Evolutionary conservation across 2,113 vertebrate species (phyloP).

Genomic region (Haplochromis burtoni): DNA sequence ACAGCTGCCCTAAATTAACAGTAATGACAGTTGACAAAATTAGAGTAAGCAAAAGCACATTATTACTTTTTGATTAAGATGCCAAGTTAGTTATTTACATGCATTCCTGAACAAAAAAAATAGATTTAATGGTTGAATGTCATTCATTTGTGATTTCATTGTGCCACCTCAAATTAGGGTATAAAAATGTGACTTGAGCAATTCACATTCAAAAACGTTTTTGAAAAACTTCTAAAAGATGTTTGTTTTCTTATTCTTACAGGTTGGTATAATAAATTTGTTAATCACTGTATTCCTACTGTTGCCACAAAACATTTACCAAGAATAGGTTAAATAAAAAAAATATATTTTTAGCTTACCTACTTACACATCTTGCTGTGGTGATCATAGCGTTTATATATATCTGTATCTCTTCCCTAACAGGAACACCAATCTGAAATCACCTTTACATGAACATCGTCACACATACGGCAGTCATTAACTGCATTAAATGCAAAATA

Average conservation of each 20-base stretch:
- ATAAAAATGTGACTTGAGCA: fast-evolving
- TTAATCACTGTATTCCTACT: neutral
- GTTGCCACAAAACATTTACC: neutral
- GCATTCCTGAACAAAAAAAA: neutral
- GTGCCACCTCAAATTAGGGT: neutral
- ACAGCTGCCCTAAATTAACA: neutral
- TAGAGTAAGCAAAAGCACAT: neutral
- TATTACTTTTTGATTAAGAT: neutral
- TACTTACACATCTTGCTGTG: neutral
- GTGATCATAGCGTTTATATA: neutral
- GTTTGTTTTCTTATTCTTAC: neutral
- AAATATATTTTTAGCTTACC: fast-evolving
- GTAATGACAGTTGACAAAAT: neutral
- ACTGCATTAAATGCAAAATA: neutral
- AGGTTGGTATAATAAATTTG: neutral
- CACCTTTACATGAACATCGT: neutral
- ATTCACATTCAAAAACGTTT: neutral
- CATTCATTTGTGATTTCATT: neutral
- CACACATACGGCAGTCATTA: neutral
- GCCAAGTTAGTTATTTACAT: neutral
- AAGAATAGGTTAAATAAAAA: neutral
- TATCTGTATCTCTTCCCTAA: neutral
- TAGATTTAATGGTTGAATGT: neutral
- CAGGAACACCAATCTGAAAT: neutral
- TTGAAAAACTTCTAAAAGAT: neutral